phyloP scores from a whole-genome alignment of 2,888 invertebrate species.

The Sphaeridia pumilis region DNA sequence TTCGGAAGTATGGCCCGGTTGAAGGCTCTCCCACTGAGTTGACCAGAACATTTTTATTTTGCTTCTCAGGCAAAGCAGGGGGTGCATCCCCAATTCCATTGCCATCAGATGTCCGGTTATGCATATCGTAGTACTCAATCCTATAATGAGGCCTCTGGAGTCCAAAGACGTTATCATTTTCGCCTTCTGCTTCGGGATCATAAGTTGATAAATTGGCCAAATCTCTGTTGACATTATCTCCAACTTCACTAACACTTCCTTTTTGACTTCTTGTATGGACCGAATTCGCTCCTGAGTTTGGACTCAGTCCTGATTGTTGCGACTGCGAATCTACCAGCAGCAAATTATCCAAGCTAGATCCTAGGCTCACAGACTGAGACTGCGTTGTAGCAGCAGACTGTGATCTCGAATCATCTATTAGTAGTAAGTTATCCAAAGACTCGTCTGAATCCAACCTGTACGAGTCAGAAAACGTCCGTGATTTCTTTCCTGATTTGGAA shows the following conservation, averaged over 20 bases:
- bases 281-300: slow-evolving; percentile 18
- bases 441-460: slow-evolving; percentile 24
- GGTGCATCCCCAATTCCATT: slow-evolving; percentile 16
- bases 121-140: neutral
- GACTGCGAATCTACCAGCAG: slow-evolving; percentile 31
- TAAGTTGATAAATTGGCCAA: slow-evolving; percentile 16
- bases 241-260: neutral
- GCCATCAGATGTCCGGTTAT: neutral
- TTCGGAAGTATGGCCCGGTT: neutral
- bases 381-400: slow-evolving; percentile 16
- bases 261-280: neutral
- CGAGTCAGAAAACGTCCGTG: slow-evolving; percentile 32
- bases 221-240: slow-evolving; percentile 16
- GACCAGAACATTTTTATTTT: slow-evolving; percentile 3
- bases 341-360: slow-evolving; percentile 31
- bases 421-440: slow-evolving; percentile 19
- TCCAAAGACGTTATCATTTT: slow-evolving; percentile 30
- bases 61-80: slow-evolving; percentile 31
- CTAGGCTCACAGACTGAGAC: slow-evolving; percentile 24
- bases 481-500: slow-evolving; percentile 12
- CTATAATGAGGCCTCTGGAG: slow-evolving; percentile 3
- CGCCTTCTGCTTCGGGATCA: slow-evolving; percentile 28
- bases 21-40: neutral
- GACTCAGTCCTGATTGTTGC: slow-evolving; percentile 32
- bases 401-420: slow-evolving; percentile 18